Percentiles rank a stretch among this genome's conserved stretches.
phyloP scores from a whole-genome alignment of 2,113 vertebrate species.

The Caracal caracal region DNA sequence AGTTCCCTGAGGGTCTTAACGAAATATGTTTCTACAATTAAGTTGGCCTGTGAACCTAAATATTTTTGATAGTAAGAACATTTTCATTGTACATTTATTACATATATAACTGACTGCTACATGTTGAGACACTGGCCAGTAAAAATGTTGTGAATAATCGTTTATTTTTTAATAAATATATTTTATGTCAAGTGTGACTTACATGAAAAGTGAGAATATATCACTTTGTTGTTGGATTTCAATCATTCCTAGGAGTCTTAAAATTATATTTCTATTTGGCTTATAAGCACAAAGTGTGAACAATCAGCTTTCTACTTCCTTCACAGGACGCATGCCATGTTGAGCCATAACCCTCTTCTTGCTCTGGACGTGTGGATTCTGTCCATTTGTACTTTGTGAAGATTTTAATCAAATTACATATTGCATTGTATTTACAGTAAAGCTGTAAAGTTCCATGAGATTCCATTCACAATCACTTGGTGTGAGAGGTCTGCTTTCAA shows the following conservation, averaged over 20 bases:
- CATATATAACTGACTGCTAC: not conserved
- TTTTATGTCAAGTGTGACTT: slow-evolving; percentile 19
- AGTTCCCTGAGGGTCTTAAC: not conserved
- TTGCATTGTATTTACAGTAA: not conserved
- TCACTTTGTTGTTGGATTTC: not conserved
- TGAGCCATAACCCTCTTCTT: not conserved
- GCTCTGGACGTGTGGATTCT: not conserved
- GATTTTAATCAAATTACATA: not conserved
- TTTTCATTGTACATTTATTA: not conserved
- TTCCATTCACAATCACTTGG: not conserved
- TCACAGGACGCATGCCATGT: not conserved
- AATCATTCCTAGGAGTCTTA: not conserved
- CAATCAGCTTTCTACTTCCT: accelerated
- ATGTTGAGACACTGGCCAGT: not conserved
- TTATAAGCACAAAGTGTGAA: not conserved
- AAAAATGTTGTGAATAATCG: not conserved
- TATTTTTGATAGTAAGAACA: slow-evolving; percentile 32
- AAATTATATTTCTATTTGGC: not conserved
- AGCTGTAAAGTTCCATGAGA: not conserved
- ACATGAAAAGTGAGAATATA: not conserved
- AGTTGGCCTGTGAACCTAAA: not conserved
- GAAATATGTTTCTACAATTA: slow-evolving; percentile 29
- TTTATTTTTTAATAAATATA: not conserved
- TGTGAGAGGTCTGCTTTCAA: not conserved
- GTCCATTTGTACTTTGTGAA: not conserved